Base-by-base conservation (phyloP, 2,113 vertebrate species). In the Peucedramus taeniatus region DNA sequence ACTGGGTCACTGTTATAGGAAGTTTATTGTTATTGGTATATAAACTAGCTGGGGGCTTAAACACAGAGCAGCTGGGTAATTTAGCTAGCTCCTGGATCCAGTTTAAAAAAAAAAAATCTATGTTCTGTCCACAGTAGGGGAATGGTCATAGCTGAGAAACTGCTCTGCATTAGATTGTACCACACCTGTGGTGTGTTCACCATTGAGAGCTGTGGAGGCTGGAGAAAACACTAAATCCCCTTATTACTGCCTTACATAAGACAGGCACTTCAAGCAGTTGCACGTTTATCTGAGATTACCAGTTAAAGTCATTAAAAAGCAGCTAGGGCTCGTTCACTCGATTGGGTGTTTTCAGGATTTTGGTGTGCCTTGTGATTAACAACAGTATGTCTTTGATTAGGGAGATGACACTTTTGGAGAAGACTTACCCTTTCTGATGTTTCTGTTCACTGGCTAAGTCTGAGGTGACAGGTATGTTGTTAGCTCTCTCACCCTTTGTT, bases 61-160 rank as follows among this genome's bases (percentile, higher is more conserved):
- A 97, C 95, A 89, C 94, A 96, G 96, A 98, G 97, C 97, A 97
- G 97, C 95, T 97, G 97, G 97, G 94, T 97, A 97, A 98, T 98
- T 98, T 97, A 97, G 96, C 96, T 96, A 97, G 92, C 98, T 98
- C 97, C 97, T 98, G 98, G 96, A 98, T 98, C 97, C 97, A 97
- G 97, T 98, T 98, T n/a, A n/a, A n/a, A n/a, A 96, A 97, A 91
- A 86, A 82, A 70, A 83, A 70, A 97, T 97, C 95, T 97, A 93
- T 97, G 97, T 97, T 92, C 87, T 96, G 96, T 86, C 98, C 97
- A 96, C 96, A 95, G 97, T 93, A 78, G 97, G 97, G 85, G 95
- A 93, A 96, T 94, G 94, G 96, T 96, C 94, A 95, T 91, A 60
- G 96, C 89, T 89, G 94, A 94, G 95, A 78, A 95, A 83, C 77